Conservation (phyloP, 2,888 invertebrate genomes). For the Protodeltote pygarga region DNA sequence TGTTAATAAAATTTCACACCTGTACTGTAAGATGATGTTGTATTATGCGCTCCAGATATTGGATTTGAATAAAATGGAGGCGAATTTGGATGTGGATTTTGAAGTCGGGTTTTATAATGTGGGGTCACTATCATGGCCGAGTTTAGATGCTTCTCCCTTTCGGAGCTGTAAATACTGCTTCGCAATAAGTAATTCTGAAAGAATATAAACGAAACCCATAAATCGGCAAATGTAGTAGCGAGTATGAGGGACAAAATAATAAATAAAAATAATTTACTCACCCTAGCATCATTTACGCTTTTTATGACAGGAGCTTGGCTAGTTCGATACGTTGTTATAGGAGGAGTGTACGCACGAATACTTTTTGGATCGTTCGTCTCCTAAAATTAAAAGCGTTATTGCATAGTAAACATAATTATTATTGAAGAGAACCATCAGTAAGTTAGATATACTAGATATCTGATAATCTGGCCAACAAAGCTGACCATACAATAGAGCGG, state of each 20-base stretch:
- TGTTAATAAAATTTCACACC: slow-evolving; percentile 38
- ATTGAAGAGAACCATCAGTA: too few relatives aligned
- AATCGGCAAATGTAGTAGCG: too few relatives aligned
- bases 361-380: slow-evolving; percentile 49
- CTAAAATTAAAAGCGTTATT: slow-evolving; percentile 42
- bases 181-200: slow-evolving; percentile 67
- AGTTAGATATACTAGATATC: too few relatives aligned
- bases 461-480: too few relatives aligned
- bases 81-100: slow-evolving; percentile 34
- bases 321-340: slow-evolving; percentile 65
- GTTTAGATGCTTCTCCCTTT: slow-evolving; percentile 56
- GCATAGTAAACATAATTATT: background rate
- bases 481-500: too few relatives aligned
- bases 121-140: slow-evolving; percentile 65
- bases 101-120: slow-evolving; percentile 46
- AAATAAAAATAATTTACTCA: slow-evolving; percentile 38
- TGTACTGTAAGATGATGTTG: slow-evolving; percentile 52
- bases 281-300: slow-evolving; percentile 73
- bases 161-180: slow-evolving; percentile 59
- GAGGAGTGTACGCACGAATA: slow-evolving; percentile 40
- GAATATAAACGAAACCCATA: too few relatives aligned
- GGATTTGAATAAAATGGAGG: too few relatives aligned
- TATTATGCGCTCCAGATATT: slow-evolving; percentile 40
- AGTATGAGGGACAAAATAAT: background rate
- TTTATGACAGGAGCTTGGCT: slow-evolving; percentile 68